phyloP scores from a whole-genome alignment of 2,113 vertebrate genomes.

The Melanerpes formicivorus region DNA sequence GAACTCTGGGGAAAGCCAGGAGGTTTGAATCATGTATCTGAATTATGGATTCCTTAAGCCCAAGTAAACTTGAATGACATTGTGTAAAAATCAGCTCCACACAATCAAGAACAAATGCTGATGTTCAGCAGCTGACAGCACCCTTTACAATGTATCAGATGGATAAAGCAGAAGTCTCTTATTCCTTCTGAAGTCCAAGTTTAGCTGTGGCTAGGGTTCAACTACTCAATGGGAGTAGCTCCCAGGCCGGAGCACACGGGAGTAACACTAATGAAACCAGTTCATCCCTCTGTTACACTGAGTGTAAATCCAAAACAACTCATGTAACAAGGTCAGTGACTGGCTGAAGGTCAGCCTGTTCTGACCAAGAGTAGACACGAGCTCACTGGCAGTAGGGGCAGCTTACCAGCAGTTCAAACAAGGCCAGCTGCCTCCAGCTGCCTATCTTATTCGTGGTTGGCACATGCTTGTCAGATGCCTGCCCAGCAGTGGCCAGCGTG shows the following conservation, averaged over 20 bases:
- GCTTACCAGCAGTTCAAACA: background rate
- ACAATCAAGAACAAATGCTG: background rate
- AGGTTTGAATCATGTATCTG: background rate
- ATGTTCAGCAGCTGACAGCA: background rate
- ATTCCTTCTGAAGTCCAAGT: background rate
- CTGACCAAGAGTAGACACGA: background rate
- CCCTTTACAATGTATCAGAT: background rate
- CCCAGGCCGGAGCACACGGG: background rate
- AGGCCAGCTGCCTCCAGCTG: background rate
- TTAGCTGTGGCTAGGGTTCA: background rate
- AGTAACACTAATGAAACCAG: background rate
- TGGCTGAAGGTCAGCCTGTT: background rate
- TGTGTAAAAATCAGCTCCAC: background rate
- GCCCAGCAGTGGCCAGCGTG: rapidly evolving
- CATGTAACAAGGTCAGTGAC: background rate
- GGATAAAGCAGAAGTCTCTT: background rate
- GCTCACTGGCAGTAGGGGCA: background rate
- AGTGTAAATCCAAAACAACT: background rate
- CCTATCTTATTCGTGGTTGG: background rate
- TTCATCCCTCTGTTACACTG: background rate
- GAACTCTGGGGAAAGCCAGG: background rate
- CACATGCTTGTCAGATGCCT: background rate
- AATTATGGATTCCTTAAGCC: background rate
- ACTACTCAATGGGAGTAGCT: background rate
- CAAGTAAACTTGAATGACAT: background rate